phyloP scores from a whole-genome alignment of 1,140 invertebrate species.

The Trypoxylus dichotomus region DNA sequence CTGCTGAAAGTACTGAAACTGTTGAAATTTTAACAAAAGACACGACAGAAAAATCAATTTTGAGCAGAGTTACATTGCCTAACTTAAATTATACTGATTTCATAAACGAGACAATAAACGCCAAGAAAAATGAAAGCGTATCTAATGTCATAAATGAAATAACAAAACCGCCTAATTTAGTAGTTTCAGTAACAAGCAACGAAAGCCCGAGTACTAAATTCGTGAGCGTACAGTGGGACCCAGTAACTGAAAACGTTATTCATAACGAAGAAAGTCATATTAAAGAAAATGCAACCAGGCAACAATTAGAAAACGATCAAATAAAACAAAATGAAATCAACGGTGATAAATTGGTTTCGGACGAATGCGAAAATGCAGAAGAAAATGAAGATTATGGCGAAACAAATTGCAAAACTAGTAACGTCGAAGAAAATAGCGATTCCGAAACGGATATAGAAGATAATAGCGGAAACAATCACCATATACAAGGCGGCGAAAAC shows the following conservation, averaged over 20 bases:
- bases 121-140: background rate
- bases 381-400: background rate
- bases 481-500: background rate
- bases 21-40: background rate
- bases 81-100: background rate
- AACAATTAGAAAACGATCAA: background rate
- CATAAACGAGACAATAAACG: background rate
- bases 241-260: background rate
- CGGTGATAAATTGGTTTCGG: background rate
- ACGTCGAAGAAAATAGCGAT: slow-evolving; percentile 30
- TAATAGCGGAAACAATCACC: background rate
- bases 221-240: background rate
- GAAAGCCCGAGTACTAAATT: background rate
- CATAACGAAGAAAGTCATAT: background rate
- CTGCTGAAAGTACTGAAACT: slow-evolving; percentile 27
- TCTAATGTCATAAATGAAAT: background rate
- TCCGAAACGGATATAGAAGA: background rate
- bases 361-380: background rate
- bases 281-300: background rate
- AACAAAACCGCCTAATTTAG: background rate
- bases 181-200: background rate
- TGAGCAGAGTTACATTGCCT: background rate
- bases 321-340: background rate
- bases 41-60: background rate
- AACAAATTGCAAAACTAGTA: slow-evolving; percentile 5